These are phyloP conservation scores for Rhyzopertha dominica DNA, from an alignment of 1,140 invertebrate species.

Conservation along the genomic window DNA sequence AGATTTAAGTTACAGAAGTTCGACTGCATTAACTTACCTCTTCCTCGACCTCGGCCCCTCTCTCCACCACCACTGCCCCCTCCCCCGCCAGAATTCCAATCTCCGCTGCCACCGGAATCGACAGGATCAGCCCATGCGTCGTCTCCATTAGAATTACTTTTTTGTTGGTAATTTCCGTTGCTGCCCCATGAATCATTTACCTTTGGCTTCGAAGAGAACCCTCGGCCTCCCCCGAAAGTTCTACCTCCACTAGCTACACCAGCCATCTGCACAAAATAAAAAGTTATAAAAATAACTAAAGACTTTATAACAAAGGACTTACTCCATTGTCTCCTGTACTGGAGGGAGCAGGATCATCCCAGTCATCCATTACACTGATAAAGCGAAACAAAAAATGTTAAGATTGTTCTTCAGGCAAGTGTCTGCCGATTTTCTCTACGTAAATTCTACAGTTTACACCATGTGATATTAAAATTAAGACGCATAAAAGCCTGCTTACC, in stretches of 20 bases:
- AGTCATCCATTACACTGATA: constrained; percentile 9
- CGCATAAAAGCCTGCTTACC: not conserved
- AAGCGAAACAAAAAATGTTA: not conserved
- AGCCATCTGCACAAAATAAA: not conserved
- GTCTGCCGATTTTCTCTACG: not conserved
- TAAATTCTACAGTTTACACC: not conserved
- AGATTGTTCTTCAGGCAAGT: not conserved
- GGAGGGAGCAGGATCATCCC: constrained; percentile 7
- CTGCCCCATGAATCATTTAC: constrained; percentile 33
- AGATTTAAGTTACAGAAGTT: not conserved
- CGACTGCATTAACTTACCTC: constrained; percentile 1
- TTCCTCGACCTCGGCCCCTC: constrained; percentile 6
- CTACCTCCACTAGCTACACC: constrained; percentile 2
- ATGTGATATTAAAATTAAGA: not conserved
- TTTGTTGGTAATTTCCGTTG: constrained; percentile 11
- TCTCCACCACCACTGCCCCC: constrained; percentile 14
- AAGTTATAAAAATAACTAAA: not conserved
- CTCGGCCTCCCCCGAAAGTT: constrained; percentile 10
- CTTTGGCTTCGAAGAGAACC: constrained; percentile 9
- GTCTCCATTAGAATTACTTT: constrained; percentile 7
- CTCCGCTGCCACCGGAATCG: constrained; percentile 3
- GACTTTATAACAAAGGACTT: not conserved
- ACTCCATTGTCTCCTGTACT: not conserved
- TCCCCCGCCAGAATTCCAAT: constrained; percentile 15
- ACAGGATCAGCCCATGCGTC: constrained; percentile 17